Evolutionary conservation across 1,140 invertebrate genomes (phyloP), one percentile per base, ranked within the genome.

Genomic region (Drosophila pseudoobscura): DNA sequence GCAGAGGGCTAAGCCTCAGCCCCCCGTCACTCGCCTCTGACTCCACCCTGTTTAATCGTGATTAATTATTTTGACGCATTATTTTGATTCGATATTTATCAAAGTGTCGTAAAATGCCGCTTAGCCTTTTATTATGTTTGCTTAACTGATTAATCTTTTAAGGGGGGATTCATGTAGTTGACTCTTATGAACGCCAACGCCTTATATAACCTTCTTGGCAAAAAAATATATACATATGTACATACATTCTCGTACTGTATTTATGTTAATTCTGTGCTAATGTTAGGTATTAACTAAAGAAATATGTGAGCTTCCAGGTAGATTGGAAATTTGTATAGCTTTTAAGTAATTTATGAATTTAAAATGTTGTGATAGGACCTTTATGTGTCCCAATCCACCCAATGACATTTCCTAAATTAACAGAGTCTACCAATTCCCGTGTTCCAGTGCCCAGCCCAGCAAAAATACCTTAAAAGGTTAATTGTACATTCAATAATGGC

Each of bases 1-100:
- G 53, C 62, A 46, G 54, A 22, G 55, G 50, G 22, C 49, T 26
- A 15, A 7, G 35, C 24, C 41, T 84, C 75, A 83, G 66, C 61
- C 61, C 44, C 52, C 62, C 59, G 24, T 35, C n/a, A 39, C 20
- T 29, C 44, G 26, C 55, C 53, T 3, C 22, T 56, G 44, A 52
- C 39, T 46, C 7, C 39, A 44, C 7, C 17, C 20, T 13, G n/a
- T 63, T 88, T 88, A 88, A 88, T 88, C 83, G 84, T 88, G 83
- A 88, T 88, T 88, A 88, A 88, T 88, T 88, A 70, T 77, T 79
- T 83, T 76, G 57, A 83, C 83, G 83, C 83, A 83, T 88, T 88
- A 88, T 88, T 88, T 88, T 88, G 83, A 88, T 88, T 88, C 77
- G 83, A 65, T 88, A 88, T 88, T 88, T 76, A 88, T 88, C 83